phyloP scores from a whole-genome alignment of 2,888 invertebrate species.

The Andricus curvator region DNA sequence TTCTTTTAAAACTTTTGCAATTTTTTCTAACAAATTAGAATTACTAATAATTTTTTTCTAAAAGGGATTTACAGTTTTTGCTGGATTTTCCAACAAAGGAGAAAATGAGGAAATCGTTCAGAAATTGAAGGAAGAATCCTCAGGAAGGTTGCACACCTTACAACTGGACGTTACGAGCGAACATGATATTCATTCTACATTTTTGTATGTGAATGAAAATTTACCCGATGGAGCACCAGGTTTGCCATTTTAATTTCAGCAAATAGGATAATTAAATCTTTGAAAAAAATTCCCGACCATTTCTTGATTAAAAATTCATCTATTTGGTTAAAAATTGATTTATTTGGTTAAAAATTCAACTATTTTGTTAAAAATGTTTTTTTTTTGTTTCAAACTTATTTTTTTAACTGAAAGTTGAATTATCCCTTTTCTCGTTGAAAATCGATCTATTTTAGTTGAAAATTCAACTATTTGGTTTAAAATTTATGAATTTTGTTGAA shows the following conservation, averaged over 20 bases:
- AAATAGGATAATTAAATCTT: too few species aligned
- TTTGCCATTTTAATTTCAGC: slow-evolving; percentile 16
- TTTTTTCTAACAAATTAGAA: slow-evolving; percentile 1
- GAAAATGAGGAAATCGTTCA: slow-evolving; percentile 84
- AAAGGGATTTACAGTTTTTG: slow-evolving; percentile 91
- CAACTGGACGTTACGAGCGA: slow-evolving; percentile 91
- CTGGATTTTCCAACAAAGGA: slow-evolving; percentile 86
- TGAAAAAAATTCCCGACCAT: too few species aligned
- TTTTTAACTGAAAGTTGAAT: too few species aligned
- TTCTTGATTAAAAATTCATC: too few species aligned
- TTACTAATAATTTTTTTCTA: slow-evolving; percentile 46
- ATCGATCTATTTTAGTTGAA: too few species aligned
- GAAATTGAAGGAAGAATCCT: slow-evolving; percentile 88
- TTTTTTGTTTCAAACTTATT: too few species aligned
- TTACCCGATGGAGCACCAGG: slow-evolving; percentile 89
- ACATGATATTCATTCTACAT: slow-evolving; percentile 86
- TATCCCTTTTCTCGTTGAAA: too few species aligned
- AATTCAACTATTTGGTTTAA: too few species aligned
- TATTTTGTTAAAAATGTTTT: too few species aligned
- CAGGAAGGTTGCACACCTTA: slow-evolving; percentile 86
- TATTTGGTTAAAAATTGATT: too few species aligned
- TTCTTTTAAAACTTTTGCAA: background rate
- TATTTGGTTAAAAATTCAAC: too few species aligned
- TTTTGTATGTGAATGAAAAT: slow-evolving; percentile 87
- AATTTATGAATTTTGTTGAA: too few species aligned